Percentiles rank a stretch among this genome's conserved stretches.
phyloP scores from a whole-genome alignment of 2,113 vertebrate species.

The Felis chaus region DNA sequence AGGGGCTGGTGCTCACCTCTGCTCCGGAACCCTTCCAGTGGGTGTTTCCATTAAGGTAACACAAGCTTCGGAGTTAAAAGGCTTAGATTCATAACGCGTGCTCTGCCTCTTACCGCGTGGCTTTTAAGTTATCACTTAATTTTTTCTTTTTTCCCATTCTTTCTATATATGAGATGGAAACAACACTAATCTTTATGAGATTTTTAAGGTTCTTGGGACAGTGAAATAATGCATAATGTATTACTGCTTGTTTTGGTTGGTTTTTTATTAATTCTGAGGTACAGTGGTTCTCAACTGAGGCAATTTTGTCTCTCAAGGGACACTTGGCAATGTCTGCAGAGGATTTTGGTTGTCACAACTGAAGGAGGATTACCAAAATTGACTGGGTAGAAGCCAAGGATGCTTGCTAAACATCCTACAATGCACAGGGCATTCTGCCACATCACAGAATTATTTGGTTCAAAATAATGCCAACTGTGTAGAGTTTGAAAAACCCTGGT shows the following conservation, averaged over 20 bases:
- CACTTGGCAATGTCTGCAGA: neutral
- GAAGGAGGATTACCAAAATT: neutral
- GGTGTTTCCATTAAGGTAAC: neutral
- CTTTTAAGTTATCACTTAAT: neutral
- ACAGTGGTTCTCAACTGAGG: neutral
- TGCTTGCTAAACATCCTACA: neutral
- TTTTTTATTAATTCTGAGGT: neutral
- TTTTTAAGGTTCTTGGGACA: neutral
- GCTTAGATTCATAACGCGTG: neutral
- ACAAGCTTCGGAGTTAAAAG: neutral
- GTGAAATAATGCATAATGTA: neutral
- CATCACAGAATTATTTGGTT: neutral
- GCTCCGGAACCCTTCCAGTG: neutral
- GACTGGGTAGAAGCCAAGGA: neutral
- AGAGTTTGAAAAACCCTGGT: neutral
- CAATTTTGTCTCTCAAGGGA: neutral
- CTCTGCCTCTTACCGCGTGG: neutral
- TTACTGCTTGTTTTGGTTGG: neutral
- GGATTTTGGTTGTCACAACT: neutral
- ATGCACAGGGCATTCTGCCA: neutral
- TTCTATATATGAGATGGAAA: neutral
- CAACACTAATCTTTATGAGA: neutral
- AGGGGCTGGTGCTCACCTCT: neutral
- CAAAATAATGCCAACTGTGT: neutral
- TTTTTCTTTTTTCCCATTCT: neutral